A percentile compares a stretch with the other conserved stretches of the same genome.
phyloP scores from a whole-genome alignment of 35 echinoderm and acorn worm genomes.

The Lytechinus pictus region DNA sequence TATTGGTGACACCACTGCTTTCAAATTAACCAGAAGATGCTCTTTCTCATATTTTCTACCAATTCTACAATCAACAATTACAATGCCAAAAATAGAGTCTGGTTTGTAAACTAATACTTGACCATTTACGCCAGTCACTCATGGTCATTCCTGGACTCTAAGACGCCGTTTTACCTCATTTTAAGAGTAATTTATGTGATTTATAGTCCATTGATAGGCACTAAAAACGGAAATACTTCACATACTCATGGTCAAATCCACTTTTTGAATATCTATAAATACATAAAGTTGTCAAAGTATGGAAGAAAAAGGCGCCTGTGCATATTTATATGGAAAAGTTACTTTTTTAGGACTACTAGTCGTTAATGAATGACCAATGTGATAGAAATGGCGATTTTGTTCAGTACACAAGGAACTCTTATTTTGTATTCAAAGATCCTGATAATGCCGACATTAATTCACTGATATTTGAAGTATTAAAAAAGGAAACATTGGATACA shows the following conservation, averaged over 20 bases:
- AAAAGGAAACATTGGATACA: too few species aligned
- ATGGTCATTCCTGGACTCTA: not conserved
- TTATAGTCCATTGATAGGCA: conserved; percentile 21
- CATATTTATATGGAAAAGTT: not conserved
- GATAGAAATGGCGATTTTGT: too few species aligned
- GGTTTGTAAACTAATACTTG: not conserved
- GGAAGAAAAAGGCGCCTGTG: not conserved
- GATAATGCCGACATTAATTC: too few species aligned
- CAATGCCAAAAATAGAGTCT: not conserved
- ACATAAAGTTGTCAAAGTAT: not conserved
- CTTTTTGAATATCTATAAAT: not conserved
- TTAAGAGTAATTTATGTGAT: not conserved
- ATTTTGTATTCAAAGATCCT: too few species aligned
- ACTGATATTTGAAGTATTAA: too few species aligned
- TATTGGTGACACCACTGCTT: too few species aligned
- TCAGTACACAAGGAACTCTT: too few species aligned
- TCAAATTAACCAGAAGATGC: not conserved
- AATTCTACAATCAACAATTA: not conserved
- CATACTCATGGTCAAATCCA: not conserved
- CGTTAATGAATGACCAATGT: too few species aligned
- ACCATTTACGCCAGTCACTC: not conserved
- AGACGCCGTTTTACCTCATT: conserved; percentile 28
- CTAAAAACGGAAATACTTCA: conserved; percentile 25
- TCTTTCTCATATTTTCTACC: not conserved
- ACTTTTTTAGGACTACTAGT: not conserved